phyloP scores from a whole-genome alignment of 2,888 invertebrate species.

The Balanococcus diminutus region DNA sequence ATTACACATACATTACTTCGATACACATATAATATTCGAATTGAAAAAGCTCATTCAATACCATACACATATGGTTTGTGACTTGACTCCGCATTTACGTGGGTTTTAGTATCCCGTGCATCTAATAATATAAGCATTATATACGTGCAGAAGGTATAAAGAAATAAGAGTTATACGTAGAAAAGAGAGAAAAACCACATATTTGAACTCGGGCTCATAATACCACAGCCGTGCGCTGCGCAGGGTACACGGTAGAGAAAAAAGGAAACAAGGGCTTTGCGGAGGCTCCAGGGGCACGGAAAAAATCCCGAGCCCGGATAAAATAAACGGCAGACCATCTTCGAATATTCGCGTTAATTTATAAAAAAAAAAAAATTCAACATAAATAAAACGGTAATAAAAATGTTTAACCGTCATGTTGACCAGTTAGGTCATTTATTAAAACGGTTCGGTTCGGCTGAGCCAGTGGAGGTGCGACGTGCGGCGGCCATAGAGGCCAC shows the following conservation, averaged over 20 bases:
- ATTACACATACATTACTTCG: background rate
- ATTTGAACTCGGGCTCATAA: background rate
- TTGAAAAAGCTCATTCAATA: background rate
- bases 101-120: background rate
- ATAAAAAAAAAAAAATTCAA: conserved; percentile 23
- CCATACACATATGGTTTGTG: background rate
- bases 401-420: conserved; percentile 39
- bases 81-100: background rate
- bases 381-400: conserved; percentile 41
- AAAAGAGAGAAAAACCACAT: background rate
- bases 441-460: conserved; percentile 9
- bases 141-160: background rate
- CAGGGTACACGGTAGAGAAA: background rate
- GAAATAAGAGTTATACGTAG: background rate
- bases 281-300: background rate
- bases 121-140: background rate
- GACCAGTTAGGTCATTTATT: conserved; percentile 36
- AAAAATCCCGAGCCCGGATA: background rate
- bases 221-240: background rate
- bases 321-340: conserved; percentile 38
- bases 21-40: background rate
- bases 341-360: conserved; percentile 41
- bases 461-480: background rate
- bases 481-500: background rate
- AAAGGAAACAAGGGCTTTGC: background rate